Base-by-base conservation (phyloP, 2,888 invertebrate species). In the Catocala fraxini region DNA sequence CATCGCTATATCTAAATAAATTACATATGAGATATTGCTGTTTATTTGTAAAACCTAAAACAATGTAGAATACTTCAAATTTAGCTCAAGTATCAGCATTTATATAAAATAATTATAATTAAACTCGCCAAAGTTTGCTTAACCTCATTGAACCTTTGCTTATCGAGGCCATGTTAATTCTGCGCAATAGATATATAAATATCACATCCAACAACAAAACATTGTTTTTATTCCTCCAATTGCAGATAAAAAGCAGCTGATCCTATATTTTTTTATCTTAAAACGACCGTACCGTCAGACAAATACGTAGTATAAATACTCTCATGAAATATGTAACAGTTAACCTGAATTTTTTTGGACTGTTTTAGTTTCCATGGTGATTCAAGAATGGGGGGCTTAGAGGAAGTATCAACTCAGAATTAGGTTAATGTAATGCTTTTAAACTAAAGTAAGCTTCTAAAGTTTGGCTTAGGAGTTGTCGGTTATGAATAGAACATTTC, bases 281-380 rank as follows among this genome's bases (percentile, higher is more conserved):
- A 58, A 67, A 56, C 45, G 46, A 59, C 51, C 45, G 15, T 25
- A 51, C 59, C 58, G 54, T 58, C 35, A 63, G 45, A 49, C 54
- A 51, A 60, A 60, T 56, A 51, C 33, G 52, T 15, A 47, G 65
- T 65, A 71, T 56, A 76, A 66, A 68, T 73, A 63, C 55, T 55
- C 70, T 77, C 77, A 74, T 77, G 77, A 72, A 76, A 77, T 77
- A 76, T 71, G 75, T 73, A 76, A 70, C 58, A 55, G 57, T 49
- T 57, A 64, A 56, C 59, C 61, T 46, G 49, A 67, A 65, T 76
- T 67, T 76, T n/a, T 72, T 51, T 59, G 66, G 64, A 54, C 54
- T 59, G 54, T 49, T 58, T 59, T 53, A 56, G 73, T 65, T 71
- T 39, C 73, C 58, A 73, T 68, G 64, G 76, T 51, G 49, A 75